A percentile compares a stretch with the other conserved stretches of the same genome.
phyloP scores from a whole-genome alignment of 37 sponge, comb jelly and placozoan genomes.

The Trichoplax adhaerens region DNA sequence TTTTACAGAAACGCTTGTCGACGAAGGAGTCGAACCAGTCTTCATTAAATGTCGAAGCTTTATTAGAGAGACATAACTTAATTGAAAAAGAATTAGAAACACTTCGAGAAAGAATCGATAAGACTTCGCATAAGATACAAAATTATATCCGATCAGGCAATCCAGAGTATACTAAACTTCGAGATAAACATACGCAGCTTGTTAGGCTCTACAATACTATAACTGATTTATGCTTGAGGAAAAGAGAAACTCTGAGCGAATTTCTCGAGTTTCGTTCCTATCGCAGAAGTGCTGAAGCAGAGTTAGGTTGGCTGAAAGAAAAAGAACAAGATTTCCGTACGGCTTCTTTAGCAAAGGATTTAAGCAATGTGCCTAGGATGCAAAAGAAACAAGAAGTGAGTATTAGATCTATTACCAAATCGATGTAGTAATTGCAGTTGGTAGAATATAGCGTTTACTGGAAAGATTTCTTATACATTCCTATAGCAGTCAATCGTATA shows the following conservation, averaged over 20 bases:
- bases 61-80: too few species aligned
- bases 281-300: constrained; percentile 69
- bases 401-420: too few species aligned
- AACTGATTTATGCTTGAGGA: constrained; percentile 10
- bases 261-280: constrained; percentile 67
- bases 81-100: too few species aligned
- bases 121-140: too few species aligned
- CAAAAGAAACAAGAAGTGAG: constrained; percentile 59
- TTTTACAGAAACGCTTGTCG: too few species aligned
- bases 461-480: too few species aligned
- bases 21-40: too few species aligned
- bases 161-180: constrained; percentile 46
- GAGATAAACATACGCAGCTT: constrained; percentile 24
- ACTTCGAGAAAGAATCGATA: too few species aligned
- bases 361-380: constrained; percentile 31
- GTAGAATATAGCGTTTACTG: too few species aligned
- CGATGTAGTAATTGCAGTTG: too few species aligned
- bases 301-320: constrained; percentile 86
- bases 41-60: too few species aligned
- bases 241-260: constrained; percentile 1
- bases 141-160: constrained; percentile 12
- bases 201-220: constrained; percentile 8
- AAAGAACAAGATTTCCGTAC: constrained; percentile 61
- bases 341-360: constrained; percentile 52
- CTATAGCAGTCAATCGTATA: too few species aligned